Base-by-base conservation (phyloP, 2,797 vertebrate genomes). In the Hipposideros larvatus region DNA sequence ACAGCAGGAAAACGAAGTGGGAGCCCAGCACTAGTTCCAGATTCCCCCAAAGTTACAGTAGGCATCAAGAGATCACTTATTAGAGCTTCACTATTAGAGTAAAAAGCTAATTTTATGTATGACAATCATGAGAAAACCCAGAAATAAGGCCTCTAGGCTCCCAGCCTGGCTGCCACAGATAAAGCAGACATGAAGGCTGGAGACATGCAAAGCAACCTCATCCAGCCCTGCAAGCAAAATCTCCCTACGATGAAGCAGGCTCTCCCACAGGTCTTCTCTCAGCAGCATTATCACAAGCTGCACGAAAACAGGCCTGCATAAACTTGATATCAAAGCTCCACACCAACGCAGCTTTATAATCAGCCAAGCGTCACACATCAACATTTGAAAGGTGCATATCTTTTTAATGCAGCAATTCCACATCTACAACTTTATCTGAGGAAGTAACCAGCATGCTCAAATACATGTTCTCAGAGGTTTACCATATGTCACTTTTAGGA, bases 251-350 rank as follows among this genome's bases (percentile, higher is more conserved):
- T 51, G 53, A 48, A 53, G 26, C 65, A 53, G 48, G n/a, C 82
- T 19, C 34, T 55, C 65, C 51, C 3, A 15, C 83, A 13, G 46
- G n/a, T 41, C 65, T 57, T 3, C 83, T 28, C 83, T 55, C 10
- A 41, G 65, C 65, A 51, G 14, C 8, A 19, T 18, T 7, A 21
- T 19, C 70, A 55, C 66, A 37, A 70, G 83, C 83, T 41, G 34
- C 24, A 71, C 5, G 16, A 21, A 86, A 55, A 55, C 4, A 51
- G 66, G 65, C 83, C 21, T 68, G 83, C 51, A 22, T 34, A 1
- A 31, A 86, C 65, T 21, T 86, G 83, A 2, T 41, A 85, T 14
- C n/a, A 70, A 84, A 84, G 65, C n/a, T 19, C 82, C 82, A 85
- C 82, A 55, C 65, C 65, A 55, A 55, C 16, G 18, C 83, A 41